Conservation (phyloP, 2,797 vertebrate genomes). For the Artibeus lituratus region DNA sequence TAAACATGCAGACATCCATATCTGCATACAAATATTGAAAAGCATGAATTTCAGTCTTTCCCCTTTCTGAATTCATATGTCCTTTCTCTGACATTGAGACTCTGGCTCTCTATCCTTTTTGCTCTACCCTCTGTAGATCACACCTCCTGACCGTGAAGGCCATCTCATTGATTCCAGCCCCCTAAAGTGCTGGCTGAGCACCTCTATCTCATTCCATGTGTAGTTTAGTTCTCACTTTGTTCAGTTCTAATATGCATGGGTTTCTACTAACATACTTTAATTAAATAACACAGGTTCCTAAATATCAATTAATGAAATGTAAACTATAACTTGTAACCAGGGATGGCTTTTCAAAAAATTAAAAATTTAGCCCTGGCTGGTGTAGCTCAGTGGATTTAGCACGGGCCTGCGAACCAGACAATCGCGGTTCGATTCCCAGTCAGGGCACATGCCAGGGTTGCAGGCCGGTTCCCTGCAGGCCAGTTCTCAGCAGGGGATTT, state of each 20-base stretch:
- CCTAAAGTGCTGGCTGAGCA: not conserved
- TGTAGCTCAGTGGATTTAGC: too few species aligned
- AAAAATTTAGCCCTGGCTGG: too few species aligned
- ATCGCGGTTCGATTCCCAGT: too few species aligned
- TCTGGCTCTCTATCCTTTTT: not conserved
- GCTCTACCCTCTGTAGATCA: not conserved
- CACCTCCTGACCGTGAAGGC: not conserved
- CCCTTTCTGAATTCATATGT: not conserved
- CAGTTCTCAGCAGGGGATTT: too few species aligned
- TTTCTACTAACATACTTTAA: conserved; percentile 36
- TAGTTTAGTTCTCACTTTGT: not conserved
- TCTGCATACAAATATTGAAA: conserved; percentile 31
- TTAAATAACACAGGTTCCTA: not conserved
- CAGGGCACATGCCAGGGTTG: too few species aligned
- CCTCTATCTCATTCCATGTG: not conserved
- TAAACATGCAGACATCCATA: not conserved
- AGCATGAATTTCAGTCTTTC: conserved; percentile 10
- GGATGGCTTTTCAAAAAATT: conserved; percentile 5
- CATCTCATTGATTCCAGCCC: not conserved
- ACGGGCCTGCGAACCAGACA: too few species aligned
- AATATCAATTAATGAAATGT: conserved; percentile 1
- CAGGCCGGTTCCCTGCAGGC: too few species aligned
- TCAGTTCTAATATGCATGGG: not conserved
- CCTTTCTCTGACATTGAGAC: conserved; percentile 10
- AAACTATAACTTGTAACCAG: conserved; percentile 24